These are phyloP conservation scores for Ceratotherium simum DNA, from an alignment of 2,113 vertebrate species.

Conservation along the genomic window DNA sequence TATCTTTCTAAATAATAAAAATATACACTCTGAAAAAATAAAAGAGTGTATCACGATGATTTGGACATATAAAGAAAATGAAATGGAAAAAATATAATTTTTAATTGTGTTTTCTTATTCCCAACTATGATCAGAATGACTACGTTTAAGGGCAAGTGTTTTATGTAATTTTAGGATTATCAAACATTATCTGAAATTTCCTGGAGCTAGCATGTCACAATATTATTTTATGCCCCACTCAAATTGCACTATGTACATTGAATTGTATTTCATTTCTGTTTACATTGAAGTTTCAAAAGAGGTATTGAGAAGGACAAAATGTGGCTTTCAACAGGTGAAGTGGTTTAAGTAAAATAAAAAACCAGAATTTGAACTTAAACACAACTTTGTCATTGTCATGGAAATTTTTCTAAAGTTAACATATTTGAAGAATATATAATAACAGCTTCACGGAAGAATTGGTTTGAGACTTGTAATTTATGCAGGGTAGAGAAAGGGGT, in stretches of 20 bases:
- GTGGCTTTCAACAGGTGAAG: neutral
- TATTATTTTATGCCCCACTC: neutral
- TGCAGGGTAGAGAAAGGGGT: neutral
- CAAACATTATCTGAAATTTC: neutral
- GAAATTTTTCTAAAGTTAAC: conserved; percentile 13
- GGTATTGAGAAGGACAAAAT: neutral
- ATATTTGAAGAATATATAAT: neutral
- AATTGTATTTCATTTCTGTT: conserved; percentile 33
- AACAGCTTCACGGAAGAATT: conserved; percentile 4
- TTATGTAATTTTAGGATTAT: conserved; percentile 11
- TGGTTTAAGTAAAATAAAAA: conserved; percentile 18
- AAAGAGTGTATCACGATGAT: neutral
- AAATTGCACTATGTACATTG: neutral
- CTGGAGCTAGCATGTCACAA: neutral
- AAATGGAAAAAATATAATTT: neutral
- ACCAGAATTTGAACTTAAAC: neutral
- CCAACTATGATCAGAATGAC: neutral
- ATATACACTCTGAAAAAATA: neutral
- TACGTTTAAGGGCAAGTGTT: conserved; percentile 21
- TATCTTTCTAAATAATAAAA: conserved; percentile 43
- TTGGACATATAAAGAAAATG: conserved; percentile 4
- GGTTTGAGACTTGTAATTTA: conserved; percentile 8
- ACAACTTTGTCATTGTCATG: neutral
- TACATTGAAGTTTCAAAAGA: neutral
- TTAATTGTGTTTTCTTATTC: neutral